Percentiles rank a stretch among this genome's conserved stretches.
Conservation (phyloP, 2,113 vertebrate species). For the Hippolais icterina region DNA sequence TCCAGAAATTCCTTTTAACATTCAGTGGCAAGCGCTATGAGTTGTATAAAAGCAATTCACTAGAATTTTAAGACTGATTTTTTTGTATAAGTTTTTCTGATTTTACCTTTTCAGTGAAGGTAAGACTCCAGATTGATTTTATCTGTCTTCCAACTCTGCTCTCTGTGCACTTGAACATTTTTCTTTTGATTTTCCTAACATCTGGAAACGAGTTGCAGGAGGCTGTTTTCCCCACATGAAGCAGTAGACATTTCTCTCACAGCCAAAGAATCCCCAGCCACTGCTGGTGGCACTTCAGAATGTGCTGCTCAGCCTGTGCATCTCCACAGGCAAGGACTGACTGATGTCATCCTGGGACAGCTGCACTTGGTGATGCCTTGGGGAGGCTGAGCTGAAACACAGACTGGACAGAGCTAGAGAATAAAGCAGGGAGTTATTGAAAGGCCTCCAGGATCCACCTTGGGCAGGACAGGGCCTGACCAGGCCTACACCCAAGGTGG, state of each 20-base stretch:
- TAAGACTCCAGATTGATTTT: neutral
- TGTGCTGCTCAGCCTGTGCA: conserved; percentile 9
- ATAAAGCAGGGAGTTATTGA: neutral
- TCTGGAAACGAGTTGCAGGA: neutral
- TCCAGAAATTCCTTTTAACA: neutral
- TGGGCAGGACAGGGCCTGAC: neutral
- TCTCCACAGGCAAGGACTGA: neutral
- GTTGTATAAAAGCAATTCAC: neutral
- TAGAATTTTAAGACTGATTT: neutral
- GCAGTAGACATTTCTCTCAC: neutral
- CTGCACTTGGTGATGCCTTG: neutral
- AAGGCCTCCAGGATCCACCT: neutral
- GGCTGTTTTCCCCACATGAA: neutral
- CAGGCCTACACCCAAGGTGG: neutral
- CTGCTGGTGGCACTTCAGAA: neutral
- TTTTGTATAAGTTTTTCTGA: too few species aligned
- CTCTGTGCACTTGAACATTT: neutral
- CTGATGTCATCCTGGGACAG: neutral
- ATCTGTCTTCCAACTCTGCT: neutral
- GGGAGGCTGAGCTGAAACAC: neutral
- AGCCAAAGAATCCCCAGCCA: neutral
- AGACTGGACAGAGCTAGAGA: neutral
- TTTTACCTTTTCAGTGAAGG: neutral
- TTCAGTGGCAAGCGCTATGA: neutral
- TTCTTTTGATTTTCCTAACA: neutral